A percentile compares a stretch with the other conserved stretches of the same genome.
Evolutionary conservation across 2,113 vertebrate genomes (phyloP).

Genomic region (Regulus satrapa): DNA sequence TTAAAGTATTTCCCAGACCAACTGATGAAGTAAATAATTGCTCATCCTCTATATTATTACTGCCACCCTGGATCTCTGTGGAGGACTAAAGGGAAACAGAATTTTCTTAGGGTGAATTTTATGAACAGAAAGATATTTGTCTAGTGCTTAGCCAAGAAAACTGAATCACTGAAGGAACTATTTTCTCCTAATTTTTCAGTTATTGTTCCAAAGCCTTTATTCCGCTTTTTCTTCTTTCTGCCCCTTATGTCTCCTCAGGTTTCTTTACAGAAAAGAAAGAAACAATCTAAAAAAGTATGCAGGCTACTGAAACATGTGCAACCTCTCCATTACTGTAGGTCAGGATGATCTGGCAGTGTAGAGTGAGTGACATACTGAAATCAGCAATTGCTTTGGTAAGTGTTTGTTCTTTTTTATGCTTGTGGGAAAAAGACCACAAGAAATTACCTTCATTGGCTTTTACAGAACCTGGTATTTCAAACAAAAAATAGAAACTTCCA

Average conservation of each 20-base stretch:
- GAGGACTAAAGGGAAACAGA: conserved; percentile 56
- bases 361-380: not conserved
- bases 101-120: conserved; percentile 60
- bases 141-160: conserved; percentile 49
- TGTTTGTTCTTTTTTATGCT: not conserved
- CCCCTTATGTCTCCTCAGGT: not conserved
- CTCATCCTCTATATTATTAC: conserved; percentile 53
- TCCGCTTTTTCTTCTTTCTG: not conserved
- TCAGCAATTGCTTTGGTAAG: not conserved
- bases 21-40: conserved; percentile 65
- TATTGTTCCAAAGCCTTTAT: conserved; percentile 29
- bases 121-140: conserved; percentile 55
- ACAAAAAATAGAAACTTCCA: conserved; percentile 59
- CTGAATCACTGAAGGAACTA: conserved; percentile 26
- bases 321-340: not conserved
- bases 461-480: conserved; percentile 15
- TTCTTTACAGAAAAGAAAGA: conserved; percentile 29
- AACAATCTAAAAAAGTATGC: not conserved
- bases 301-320: not conserved
- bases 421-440: not conserved
- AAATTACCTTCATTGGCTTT: conserved; percentile 34
- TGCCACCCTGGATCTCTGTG: conserved; percentile 52
- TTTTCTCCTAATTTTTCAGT: conserved; percentile 45
- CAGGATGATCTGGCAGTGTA: not conserved
- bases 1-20: conserved; percentile 59